These are phyloP conservation scores for Myotis brandtii DNA, from an alignment of 2,113 vertebrate species.

Conservation along the genomic window DNA sequence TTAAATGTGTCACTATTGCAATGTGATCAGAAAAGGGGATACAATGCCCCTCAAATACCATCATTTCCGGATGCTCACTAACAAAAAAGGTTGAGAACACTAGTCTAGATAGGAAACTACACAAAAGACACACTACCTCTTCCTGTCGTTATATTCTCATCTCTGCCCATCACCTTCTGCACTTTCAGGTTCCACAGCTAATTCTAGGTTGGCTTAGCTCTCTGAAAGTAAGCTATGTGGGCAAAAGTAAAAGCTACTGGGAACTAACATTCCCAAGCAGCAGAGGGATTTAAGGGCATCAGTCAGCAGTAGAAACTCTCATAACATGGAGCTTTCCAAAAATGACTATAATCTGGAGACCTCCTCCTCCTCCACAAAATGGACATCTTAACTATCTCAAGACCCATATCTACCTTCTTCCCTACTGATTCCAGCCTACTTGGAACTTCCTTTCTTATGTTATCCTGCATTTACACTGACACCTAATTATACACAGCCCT, in stretches of 20 bases:
- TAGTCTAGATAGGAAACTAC: neutral
- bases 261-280: neutral
- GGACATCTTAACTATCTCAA: neutral
- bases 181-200: neutral
- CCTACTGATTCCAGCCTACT: neutral
- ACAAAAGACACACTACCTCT: neutral
- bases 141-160: neutral
- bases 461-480: neutral
- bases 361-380: neutral
- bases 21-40: neutral
- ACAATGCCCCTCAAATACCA: neutral
- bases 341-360: neutral
- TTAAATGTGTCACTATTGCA: neutral
- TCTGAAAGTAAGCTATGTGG: neutral
- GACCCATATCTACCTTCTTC: neutral
- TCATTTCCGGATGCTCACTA: neutral
- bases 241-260: neutral
- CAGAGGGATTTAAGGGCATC: neutral
- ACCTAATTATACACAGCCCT: neutral
- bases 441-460: neutral
- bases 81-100: neutral
- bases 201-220: slow-evolving; percentile 22
- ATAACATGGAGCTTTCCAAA: neutral
- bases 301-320: neutral
- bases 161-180: neutral